Evolutionary conservation across 2,113 vertebrate genomes (phyloP).

Genomic region (Rana temporaria): DNA sequence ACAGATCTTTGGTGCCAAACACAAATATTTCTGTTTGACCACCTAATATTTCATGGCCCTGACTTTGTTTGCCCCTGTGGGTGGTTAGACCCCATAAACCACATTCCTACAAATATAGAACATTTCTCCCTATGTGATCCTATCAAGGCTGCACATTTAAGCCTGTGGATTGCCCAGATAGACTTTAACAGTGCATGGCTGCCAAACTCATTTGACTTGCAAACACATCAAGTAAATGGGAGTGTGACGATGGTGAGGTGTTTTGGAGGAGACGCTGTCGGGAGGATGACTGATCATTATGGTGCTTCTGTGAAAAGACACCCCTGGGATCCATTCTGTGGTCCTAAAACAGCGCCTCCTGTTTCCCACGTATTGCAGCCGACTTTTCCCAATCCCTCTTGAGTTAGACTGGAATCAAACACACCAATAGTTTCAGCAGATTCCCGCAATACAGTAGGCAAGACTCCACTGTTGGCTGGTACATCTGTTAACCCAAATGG

Average conservation of each 20-base stretch:
- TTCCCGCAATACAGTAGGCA: background rate
- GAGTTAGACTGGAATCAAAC: background rate
- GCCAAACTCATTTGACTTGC: conserved; percentile 50
- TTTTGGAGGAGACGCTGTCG: conserved; percentile 25
- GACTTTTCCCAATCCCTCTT: conserved; percentile 5
- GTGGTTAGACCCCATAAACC: conserved; percentile 20
- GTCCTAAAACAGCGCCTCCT: conserved; percentile 27
- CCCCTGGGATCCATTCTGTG: conserved; percentile 44
- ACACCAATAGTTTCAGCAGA: background rate
- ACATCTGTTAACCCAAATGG: background rate
- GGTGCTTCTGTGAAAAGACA: conserved; percentile 31
- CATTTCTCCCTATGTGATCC: background rate
- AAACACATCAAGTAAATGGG: conserved; percentile 49
- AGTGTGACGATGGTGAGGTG: conserved; percentile 34
- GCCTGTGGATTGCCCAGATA: background rate
- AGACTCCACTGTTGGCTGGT: background rate
- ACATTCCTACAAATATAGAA: conserved; percentile 34
- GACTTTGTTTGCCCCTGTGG: background rate
- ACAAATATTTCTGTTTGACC: conserved; percentile 30
- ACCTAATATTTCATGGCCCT: background rate
- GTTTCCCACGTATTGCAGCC: background rate
- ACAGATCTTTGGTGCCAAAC: conserved; percentile 41
- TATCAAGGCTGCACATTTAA: background rate
- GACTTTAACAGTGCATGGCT: conserved; percentile 34
- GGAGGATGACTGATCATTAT: conserved; percentile 36